A percentile compares a stretch with the other conserved stretches of the same genome.
phyloP scores from a whole-genome alignment of 2,888 invertebrate genomes.

The Tachina lurida region DNA sequence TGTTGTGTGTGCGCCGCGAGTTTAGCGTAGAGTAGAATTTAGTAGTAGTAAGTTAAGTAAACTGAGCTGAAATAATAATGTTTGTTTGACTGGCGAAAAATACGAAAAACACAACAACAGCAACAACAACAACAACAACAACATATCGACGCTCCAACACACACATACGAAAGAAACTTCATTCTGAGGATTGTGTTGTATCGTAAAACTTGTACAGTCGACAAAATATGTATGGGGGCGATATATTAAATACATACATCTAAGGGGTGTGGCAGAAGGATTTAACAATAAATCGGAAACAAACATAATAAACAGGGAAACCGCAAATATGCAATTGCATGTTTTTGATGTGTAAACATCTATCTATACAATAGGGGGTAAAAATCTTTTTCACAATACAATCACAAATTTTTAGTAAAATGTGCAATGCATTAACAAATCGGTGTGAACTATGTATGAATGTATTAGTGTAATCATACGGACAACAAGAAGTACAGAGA shows the following conservation, averaged over 20 bases:
- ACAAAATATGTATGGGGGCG: constrained; percentile 7
- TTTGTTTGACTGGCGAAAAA: constrained; percentile 66
- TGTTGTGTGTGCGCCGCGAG: constrained; percentile 59
- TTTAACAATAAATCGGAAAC: too few species aligned
- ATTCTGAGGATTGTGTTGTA: constrained; percentile 61
- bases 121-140: constrained; percentile 39
- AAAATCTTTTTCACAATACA: too few species aligned
- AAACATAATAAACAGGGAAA: too few species aligned
- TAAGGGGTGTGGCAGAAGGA: background rate
- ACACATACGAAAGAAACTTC: background rate
- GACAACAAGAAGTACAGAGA: too few species aligned
- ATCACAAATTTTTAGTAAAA: too few species aligned
- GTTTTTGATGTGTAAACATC: too few species aligned
- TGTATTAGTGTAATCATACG: too few species aligned
- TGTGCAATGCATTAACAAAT: too few species aligned
- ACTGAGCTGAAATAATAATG: constrained; percentile 66
- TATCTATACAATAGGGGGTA: too few species aligned
- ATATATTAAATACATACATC: background rate
- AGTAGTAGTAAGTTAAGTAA: constrained; percentile 69
- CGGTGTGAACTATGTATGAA: too few species aligned
- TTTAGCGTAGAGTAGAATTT: constrained; percentile 67
- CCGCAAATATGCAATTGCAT: too few species aligned
- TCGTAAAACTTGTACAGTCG: constrained; percentile 35
- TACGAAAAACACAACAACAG: constrained; percentile 50
- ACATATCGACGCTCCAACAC: constrained; percentile 43